Evolutionary conservation across 2,888 invertebrate genomes (phyloP).

Genomic region (Catocala fraxini): DNA sequence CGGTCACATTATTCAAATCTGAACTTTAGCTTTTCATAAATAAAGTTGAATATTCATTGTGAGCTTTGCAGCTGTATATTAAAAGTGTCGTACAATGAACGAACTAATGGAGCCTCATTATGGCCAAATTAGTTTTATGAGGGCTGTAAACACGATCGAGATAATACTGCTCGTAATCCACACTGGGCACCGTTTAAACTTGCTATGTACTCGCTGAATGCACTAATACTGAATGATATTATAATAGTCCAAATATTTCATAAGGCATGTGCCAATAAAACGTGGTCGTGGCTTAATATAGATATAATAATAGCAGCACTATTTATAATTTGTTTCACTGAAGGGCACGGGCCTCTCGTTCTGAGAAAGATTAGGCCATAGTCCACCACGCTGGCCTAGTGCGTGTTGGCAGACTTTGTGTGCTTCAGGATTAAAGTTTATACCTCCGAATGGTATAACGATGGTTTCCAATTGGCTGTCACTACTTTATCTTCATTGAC

Average conservation of each 20-base stretch:
- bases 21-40: not conserved
- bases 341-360: no score
- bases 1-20: not conserved
- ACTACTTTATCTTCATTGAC: no score
- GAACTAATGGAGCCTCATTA: conserved; percentile 57
- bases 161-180: conserved; percentile 52
- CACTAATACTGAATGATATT: conserved; percentile 13
- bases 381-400: no score
- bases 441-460: no score
- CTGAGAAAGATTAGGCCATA: no score
- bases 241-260: not conserved
- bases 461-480: no score
- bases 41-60: conserved; percentile 6
- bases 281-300: no score
- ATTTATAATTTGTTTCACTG: no score
- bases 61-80: conserved; percentile 23
- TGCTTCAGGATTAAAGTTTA: no score
- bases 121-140: conserved; percentile 63
- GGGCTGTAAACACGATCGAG: conserved; percentile 61
- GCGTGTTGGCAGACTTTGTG: no score
- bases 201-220: conserved; percentile 46
- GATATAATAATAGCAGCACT: no score
- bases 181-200: conserved; percentile 52
- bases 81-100: conserved; percentile 49
- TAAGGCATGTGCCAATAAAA: not conserved